These are phyloP conservation scores for Prunella fulvescens DNA, from an alignment of 2,113 vertebrate genomes.

Conservation along the genomic window DNA sequence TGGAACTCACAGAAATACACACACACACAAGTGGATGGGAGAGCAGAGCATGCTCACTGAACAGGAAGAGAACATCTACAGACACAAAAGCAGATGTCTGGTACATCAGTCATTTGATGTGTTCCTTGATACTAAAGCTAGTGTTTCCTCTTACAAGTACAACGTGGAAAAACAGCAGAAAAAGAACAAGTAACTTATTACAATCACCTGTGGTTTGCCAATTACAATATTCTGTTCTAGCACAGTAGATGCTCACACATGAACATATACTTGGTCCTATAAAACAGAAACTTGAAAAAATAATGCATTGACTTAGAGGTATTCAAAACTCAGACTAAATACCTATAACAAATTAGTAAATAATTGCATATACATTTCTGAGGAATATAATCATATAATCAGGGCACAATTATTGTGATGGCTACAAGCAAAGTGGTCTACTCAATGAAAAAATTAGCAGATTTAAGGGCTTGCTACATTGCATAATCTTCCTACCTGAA, in stretches of 20 bases:
- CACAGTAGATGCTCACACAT: background rate
- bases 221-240: background rate
- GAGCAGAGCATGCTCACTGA: background rate
- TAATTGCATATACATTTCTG: background rate
- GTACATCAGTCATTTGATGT: background rate
- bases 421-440: background rate
- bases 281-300: background rate
- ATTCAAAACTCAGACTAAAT: background rate
- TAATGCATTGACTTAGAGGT: background rate
- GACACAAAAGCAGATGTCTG: background rate
- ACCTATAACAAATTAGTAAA: background rate
- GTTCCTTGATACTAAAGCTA: background rate
- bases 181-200: background rate
- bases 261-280: background rate
- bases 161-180: background rate
- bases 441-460: background rate
- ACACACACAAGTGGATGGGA: background rate
- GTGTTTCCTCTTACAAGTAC: background rate
- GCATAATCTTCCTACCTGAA: background rate
- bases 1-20: background rate
- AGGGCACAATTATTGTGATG: background rate
- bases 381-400: background rate
- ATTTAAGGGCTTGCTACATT: background rate
- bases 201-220: fast-evolving
- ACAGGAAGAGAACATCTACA: background rate